These are phyloP conservation scores for Podarcis siculus DNA, from an alignment of 2,797 vertebrate genomes.

Conservation along the genomic window DNA sequence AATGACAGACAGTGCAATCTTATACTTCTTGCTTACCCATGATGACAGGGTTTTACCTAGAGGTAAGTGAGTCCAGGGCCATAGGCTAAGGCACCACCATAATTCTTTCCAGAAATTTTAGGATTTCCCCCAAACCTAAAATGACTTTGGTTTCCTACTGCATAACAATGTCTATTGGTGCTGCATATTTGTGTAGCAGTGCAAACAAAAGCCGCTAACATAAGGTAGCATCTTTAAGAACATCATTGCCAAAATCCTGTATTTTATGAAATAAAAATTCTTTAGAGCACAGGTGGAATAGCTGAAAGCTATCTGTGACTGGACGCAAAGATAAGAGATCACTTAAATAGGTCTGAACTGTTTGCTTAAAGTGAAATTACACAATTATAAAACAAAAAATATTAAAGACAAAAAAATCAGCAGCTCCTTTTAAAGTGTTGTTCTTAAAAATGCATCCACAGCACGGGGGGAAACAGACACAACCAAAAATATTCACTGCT, in stretches of 20 bases:
- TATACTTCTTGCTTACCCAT: background rate
- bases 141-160: background rate
- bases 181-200: slow-evolving; percentile 7
- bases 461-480: background rate
- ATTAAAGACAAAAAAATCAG: background rate
- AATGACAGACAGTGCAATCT: background rate
- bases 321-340: background rate
- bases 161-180: slow-evolving; percentile 12
- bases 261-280: background rate
- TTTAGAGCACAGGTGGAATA: background rate
- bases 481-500: slow-evolving; percentile 4
- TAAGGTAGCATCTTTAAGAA: slow-evolving; percentile 42
- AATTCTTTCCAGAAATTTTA: background rate
- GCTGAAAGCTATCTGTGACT: background rate
- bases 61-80: background rate
- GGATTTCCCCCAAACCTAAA: background rate
- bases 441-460: slow-evolving; percentile 34
- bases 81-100: background rate
- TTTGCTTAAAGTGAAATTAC: background rate
- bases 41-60: background rate
- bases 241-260: background rate
- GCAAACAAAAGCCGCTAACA: slow-evolving; percentile 12
- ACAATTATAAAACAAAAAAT: background rate
- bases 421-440: background rate
- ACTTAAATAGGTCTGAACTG: background rate